Evolutionary conservation across 2,113 vertebrate species (phyloP).

Genomic region (Bubalus kerabau): DNA sequence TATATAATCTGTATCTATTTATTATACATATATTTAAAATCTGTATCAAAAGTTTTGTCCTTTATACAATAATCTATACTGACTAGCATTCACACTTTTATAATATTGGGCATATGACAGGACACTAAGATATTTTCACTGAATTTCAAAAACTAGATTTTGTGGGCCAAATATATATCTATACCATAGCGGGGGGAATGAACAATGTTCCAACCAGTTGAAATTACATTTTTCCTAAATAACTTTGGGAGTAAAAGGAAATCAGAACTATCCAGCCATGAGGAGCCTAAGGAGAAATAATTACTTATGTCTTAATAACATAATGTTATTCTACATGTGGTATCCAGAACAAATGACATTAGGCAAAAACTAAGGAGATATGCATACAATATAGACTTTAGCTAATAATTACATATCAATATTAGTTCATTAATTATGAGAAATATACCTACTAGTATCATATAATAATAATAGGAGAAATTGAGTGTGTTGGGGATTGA

Average conservation of each 20-base stretch:
- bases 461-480: neutral
- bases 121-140: neutral
- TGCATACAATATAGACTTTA: neutral
- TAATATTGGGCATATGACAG: neutral
- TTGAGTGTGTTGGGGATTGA: fast-evolving
- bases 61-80: neutral
- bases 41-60: neutral
- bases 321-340: neutral
- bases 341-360: neutral
- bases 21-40: neutral
- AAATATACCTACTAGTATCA: neutral
- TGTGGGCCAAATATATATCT: neutral
- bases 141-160: neutral
- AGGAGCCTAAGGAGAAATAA: neutral
- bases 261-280: neutral
- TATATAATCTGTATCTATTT: neutral
- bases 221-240: neutral
- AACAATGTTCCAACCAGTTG: neutral
- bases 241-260: neutral
- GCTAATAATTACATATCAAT: neutral
- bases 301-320: neutral
- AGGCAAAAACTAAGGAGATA: neutral
- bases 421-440: neutral
- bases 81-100: neutral
- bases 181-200: neutral